phyloP scores from a whole-genome alignment of 2,113 vertebrate genomes.

The Ibidorhyncha struthersii region DNA sequence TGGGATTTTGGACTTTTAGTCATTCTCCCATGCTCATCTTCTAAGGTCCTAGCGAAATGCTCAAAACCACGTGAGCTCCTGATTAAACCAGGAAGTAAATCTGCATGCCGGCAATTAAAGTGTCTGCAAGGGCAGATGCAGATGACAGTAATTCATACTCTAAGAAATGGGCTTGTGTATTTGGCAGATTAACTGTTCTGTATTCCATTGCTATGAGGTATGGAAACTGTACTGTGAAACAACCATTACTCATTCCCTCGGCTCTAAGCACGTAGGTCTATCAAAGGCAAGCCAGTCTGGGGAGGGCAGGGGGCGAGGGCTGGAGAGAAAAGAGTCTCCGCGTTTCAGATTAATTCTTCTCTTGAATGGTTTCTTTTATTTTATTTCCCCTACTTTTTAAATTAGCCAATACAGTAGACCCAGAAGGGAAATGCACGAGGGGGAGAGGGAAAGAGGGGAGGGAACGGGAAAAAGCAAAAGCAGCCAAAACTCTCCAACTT shows the following conservation, averaged over 20 bases:
- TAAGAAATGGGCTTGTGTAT: slow-evolving; percentile 74
- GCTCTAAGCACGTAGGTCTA: slow-evolving; percentile 45
- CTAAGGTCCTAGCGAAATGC: not conserved
- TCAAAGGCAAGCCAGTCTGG: slow-evolving; percentile 28
- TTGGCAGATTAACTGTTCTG: slow-evolving; percentile 74
- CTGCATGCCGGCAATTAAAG: slow-evolving; percentile 67
- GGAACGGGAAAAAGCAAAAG: slow-evolving; percentile 24
- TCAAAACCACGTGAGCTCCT: not conserved
- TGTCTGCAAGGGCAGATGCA: slow-evolving; percentile 61
- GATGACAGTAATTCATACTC: slow-evolving; percentile 75
- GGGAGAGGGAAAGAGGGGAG: not conserved
- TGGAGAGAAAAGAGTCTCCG: slow-evolving; percentile 2
- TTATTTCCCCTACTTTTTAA: slow-evolving; percentile 42
- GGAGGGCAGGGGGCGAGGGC: not conserved
- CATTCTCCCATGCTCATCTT: not conserved
- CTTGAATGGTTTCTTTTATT: slow-evolving; percentile 40
- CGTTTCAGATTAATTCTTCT: slow-evolving; percentile 31
- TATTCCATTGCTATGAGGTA: slow-evolving; percentile 81
- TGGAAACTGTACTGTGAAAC: slow-evolving; percentile 76
- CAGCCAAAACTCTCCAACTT: slow-evolving; percentile 25
- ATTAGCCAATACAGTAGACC: slow-evolving; percentile 38
- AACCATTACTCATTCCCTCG: slow-evolving; percentile 66
- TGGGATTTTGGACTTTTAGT: slow-evolving; percentile 11
- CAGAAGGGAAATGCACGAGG: slow-evolving; percentile 22
- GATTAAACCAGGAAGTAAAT: slow-evolving; percentile 65